Conservation (phyloP, 2,113 vertebrate species). For the Riparia riparia region DNA sequence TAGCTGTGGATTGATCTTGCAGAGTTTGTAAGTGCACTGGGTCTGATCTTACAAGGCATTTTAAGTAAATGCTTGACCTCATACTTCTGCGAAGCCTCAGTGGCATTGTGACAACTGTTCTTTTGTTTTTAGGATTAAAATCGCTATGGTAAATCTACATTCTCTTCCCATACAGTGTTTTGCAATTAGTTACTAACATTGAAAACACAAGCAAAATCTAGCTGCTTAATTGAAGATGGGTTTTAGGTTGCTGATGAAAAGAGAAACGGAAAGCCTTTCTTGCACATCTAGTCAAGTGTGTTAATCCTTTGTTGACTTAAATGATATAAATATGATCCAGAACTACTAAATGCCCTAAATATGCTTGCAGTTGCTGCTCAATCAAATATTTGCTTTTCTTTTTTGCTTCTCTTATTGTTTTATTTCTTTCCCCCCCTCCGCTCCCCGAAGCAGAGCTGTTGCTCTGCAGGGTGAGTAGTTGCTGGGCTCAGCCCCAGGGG, state of each 20-base stretch:
- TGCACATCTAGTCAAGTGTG: neutral
- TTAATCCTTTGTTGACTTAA: neutral
- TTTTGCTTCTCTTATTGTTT: neutral
- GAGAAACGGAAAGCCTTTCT: neutral
- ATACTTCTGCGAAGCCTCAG: neutral
- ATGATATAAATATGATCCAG: neutral
- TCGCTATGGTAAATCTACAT: neutral
- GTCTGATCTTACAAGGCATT: slow-evolving; percentile 21
- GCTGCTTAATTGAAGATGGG: neutral
- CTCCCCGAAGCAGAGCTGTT: neutral
- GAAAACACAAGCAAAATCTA: neutral
- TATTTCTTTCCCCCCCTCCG: neutral
- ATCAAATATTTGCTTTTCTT: neutral
- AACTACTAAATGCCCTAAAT: neutral
- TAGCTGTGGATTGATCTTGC: neutral
- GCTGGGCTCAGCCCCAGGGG: accelerated
- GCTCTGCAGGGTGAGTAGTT: neutral
- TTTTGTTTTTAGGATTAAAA: slow-evolving; percentile 16
- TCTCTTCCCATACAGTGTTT: neutral
- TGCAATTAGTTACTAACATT: neutral
- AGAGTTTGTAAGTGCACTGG: neutral
- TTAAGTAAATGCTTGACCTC: slow-evolving; percentile 36
- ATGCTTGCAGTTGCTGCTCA: neutral
- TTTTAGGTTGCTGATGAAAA: neutral
- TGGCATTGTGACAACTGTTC: neutral